Percentiles rank a stretch among this genome's conserved stretches.
Evolutionary conservation across 2,888 invertebrate species (phyloP).

Genomic region (Pammene fasciana): DNA sequence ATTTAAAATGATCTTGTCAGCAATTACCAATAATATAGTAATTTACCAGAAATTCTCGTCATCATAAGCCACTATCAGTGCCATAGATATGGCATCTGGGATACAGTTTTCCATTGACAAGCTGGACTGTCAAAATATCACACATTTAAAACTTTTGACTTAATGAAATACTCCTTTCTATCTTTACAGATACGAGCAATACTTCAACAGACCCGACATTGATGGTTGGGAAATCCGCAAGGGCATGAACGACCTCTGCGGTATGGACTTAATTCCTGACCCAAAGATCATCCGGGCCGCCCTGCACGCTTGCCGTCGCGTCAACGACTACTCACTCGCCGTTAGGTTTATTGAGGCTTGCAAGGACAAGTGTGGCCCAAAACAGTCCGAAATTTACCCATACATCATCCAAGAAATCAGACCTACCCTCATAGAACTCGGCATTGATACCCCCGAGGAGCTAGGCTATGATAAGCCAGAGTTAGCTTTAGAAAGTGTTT

Average conservation of each 20-base stretch:
- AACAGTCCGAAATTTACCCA: conserved; percentile 91
- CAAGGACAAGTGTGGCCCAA: conserved; percentile 92
- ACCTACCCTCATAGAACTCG: conserved; percentile 96
- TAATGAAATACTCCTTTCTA: conserved; percentile 10
- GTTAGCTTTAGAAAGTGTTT: conserved; percentile 90
- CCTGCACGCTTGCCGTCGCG: conserved; percentile 94
- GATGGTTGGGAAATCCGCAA: conserved; percentile 98
- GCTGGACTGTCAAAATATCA: too few species aligned
- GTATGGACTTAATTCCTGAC: conserved; percentile 96
- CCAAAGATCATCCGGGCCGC: conserved; percentile 94
- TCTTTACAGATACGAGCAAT: conserved; percentile 88
- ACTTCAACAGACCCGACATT: conserved; percentile 93
- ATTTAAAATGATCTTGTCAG: too few species aligned
- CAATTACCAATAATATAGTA: too few species aligned
- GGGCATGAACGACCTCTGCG: conserved; percentile 93
- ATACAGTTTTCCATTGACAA: too few species aligned
- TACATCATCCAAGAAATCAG: conserved; percentile 94
- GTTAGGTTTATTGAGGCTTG: conserved; percentile 96
- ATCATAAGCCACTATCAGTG: too few species aligned
- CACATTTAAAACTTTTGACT: background rate
- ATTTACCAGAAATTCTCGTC: too few species aligned
- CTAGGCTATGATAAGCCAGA: conserved; percentile 99
- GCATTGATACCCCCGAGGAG: conserved; percentile 96
- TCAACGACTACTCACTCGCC: conserved; percentile 97
- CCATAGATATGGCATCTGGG: too few species aligned